Evolutionary conservation across 2,888 invertebrate species (phyloP).

Genomic region (Stenodema calcarata): DNA sequence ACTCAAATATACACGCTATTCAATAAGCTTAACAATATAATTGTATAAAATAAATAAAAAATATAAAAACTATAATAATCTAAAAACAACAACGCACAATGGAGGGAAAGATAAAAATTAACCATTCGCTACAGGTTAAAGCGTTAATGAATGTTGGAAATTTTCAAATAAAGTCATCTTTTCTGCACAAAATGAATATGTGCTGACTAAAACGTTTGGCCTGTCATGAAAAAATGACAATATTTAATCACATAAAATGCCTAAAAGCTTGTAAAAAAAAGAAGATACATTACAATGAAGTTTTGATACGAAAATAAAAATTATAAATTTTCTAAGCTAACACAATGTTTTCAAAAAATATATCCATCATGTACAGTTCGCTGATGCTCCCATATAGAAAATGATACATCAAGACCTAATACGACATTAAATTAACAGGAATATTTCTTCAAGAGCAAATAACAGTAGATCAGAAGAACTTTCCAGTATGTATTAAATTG

Average conservation of each 20-base stretch:
- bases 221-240: constrained; percentile 33
- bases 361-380: background rate
- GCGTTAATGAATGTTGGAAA: constrained; percentile 23
- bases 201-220: constrained; percentile 39
- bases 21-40: constrained; percentile 36
- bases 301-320: background rate
- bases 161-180: constrained; percentile 29
- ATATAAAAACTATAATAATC: constrained; percentile 48
- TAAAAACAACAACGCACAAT: constrained; percentile 47
- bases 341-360: background rate
- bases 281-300: background rate
- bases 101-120: constrained; percentile 40
- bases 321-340: background rate
- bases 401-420: background rate
- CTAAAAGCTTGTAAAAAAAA: constrained; percentile 16
- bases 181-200: background rate
- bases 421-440: background rate
- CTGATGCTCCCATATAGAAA: background rate
- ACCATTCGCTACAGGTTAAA: constrained; percentile 41
- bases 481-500: background rate
- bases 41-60: constrained; percentile 46
- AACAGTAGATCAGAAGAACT: background rate
- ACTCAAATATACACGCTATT: constrained; percentile 41
- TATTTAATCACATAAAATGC: constrained; percentile 32
- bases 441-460: background rate